Evolutionary conservation across 2,797 vertebrate species (phyloP).

Genomic region (Mycteria americana): DNA sequence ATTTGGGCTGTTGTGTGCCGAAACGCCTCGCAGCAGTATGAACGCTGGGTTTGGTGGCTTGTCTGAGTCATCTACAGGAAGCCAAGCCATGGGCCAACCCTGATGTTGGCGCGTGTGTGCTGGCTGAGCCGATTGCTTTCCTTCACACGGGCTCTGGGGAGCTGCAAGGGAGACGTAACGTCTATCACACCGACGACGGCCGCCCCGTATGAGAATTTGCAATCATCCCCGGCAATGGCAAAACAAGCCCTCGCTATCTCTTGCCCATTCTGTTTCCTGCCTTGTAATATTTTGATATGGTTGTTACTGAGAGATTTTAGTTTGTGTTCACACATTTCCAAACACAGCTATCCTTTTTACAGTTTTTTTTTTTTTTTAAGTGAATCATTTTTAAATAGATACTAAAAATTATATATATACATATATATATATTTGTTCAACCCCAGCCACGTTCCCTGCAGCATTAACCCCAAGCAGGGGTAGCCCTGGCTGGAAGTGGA

Average conservation of each 20-base stretch:
- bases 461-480: not conserved
- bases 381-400: not conserved
- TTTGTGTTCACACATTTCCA: not conserved
- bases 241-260: not conserved
- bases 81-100: not conserved
- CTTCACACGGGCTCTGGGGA: not conserved
- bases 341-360: not conserved
- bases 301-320: not conserved
- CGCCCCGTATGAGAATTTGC: not conserved
- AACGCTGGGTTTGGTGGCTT: not conserved
- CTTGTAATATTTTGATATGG: not conserved
- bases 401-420: not conserved
- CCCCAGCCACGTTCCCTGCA: not conserved
- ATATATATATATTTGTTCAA: not conserved
- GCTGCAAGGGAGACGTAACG: not conserved
- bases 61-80: not conserved
- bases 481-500: not conserved
- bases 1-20: rapidly evolving
- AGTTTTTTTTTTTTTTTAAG: not conserved
- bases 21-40: rapidly evolving
- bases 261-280: constrained; percentile 19
- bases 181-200: not conserved
- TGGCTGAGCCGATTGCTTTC: not conserved
- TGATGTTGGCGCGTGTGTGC: not conserved
- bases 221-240: not conserved